Evolutionary conservation across 2,113 vertebrate species (phyloP).

Genomic region (Thamnophis sirtalis): DNA sequence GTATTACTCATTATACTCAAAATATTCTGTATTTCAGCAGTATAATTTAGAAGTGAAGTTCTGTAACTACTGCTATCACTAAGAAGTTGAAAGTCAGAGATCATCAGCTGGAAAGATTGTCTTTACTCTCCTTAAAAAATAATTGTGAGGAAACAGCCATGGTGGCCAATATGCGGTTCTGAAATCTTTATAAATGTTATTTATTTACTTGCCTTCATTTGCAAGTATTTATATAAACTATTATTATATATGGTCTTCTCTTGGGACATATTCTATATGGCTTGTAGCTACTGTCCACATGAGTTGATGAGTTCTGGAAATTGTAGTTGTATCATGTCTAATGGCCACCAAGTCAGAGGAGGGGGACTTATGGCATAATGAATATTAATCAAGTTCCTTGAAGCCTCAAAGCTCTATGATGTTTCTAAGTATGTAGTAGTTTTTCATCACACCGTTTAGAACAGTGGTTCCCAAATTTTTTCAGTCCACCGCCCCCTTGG

Average conservation of each 20-base stretch:
- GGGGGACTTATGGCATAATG: background rate
- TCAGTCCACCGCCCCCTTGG: too few relatives aligned
- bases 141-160: background rate
- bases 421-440: background rate
- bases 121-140: background rate
- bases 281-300: background rate
- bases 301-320: background rate
- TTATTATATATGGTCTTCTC: background rate
- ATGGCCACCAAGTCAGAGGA: background rate
- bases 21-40: background rate
- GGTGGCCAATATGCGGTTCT: background rate
- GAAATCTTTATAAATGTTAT: background rate
- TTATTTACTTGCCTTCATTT: background rate
- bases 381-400: background rate
- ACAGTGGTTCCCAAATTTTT: too few relatives aligned
- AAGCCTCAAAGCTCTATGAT: background rate
- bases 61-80: background rate
- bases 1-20: background rate
- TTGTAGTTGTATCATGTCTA: background rate
- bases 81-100: background rate
- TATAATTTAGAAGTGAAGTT: background rate
- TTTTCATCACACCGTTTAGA: background rate
- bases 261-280: background rate
- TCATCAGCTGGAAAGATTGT: background rate
- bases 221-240: background rate